Percentiles rank a stretch among this genome's conserved stretches.
Evolutionary conservation across 37 sponge, comb jelly and placozoan species (phyloP).

Genomic region (Aplysina aerophoba): DNA sequence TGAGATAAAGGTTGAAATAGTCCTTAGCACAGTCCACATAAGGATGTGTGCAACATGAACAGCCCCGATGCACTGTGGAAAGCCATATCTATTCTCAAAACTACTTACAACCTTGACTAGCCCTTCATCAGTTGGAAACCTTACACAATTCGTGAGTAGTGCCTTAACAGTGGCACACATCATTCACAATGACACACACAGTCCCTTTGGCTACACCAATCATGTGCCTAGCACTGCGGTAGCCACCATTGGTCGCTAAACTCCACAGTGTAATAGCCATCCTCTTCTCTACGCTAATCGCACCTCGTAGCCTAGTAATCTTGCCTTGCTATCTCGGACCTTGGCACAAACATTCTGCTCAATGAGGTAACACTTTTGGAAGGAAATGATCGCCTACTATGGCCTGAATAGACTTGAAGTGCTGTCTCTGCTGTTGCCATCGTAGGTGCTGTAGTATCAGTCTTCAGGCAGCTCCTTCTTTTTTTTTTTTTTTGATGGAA

Average conservation of each 20-base stretch:
- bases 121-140: slow-evolving; percentile 27
- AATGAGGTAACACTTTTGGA: too few relatives aligned
- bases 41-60: slow-evolving; percentile 53
- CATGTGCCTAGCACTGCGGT: slow-evolving; percentile 45
- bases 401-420: too few relatives aligned
- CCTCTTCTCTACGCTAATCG: slow-evolving; percentile 20
- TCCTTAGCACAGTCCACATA: slow-evolving; percentile 33
- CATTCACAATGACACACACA: slow-evolving; percentile 42
- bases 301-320: not conserved
- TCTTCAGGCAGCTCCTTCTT: too few relatives aligned
- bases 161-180: slow-evolving; percentile 30
- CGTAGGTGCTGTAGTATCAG: too few relatives aligned
- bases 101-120: slow-evolving; percentile 1
- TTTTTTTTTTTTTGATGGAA: too few relatives aligned
- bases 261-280: slow-evolving; percentile 49
- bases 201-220: slow-evolving; percentile 44
- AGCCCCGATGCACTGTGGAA: slow-evolving; percentile 49
- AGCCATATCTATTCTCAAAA: slow-evolving; percentile 22
- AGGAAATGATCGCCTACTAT: too few relatives aligned
- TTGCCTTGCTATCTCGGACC: slow-evolving; percentile 8
- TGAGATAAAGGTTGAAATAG: slow-evolving; percentile 50
- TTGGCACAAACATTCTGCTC: too few relatives aligned
- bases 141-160: slow-evolving; percentile 17
- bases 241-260: slow-evolving; percentile 39
- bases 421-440: too few relatives aligned